A percentile compares a stretch with the other conserved stretches of the same genome.
phyloP scores from a whole-genome alignment of 2,888 invertebrate species.

The Amphipoea lucens region DNA sequence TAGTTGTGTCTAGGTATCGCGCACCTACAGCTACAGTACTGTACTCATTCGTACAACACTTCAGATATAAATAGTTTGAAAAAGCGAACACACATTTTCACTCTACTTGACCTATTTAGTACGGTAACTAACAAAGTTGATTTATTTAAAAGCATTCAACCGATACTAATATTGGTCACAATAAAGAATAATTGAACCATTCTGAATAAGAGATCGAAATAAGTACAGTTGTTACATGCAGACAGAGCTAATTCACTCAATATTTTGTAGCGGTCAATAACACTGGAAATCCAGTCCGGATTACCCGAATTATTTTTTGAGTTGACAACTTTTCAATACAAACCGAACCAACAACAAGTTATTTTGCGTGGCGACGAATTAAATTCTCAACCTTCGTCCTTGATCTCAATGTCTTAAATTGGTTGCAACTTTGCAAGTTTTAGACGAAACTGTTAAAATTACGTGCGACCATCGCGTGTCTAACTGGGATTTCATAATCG shows the following conservation, averaged over 20 bases:
- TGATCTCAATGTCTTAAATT: slow-evolving; percentile 45
- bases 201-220: slow-evolving; percentile 20
- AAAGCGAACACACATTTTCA: slow-evolving; percentile 53
- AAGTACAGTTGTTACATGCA: slow-evolving; percentile 55
- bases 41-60: slow-evolving; percentile 46
- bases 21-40: slow-evolving; percentile 11
- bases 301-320: slow-evolving; percentile 42
- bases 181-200: slow-evolving; percentile 22
- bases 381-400: slow-evolving; percentile 44
- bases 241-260: slow-evolving; percentile 35
- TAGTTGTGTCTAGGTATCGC: slow-evolving; percentile 38
- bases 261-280: slow-evolving; percentile 49
- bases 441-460: slow-evolving; percentile 37
- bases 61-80: slow-evolving; percentile 56
- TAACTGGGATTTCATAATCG: slow-evolving; percentile 61
- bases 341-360: slow-evolving; percentile 28
- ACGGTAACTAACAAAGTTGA: slow-evolving; percentile 52
- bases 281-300: slow-evolving; percentile 35
- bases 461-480: slow-evolving; percentile 37
- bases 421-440: slow-evolving; percentile 40
- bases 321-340: slow-evolving; percentile 37
- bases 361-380: slow-evolving; percentile 25
- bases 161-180: slow-evolving; percentile 34
- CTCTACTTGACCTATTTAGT: slow-evolving; percentile 57
- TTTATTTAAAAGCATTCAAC: slow-evolving; percentile 46